Evolutionary conservation across 2,113 vertebrate genomes (phyloP).

Genomic region (Heterochromis multidens): DNA sequence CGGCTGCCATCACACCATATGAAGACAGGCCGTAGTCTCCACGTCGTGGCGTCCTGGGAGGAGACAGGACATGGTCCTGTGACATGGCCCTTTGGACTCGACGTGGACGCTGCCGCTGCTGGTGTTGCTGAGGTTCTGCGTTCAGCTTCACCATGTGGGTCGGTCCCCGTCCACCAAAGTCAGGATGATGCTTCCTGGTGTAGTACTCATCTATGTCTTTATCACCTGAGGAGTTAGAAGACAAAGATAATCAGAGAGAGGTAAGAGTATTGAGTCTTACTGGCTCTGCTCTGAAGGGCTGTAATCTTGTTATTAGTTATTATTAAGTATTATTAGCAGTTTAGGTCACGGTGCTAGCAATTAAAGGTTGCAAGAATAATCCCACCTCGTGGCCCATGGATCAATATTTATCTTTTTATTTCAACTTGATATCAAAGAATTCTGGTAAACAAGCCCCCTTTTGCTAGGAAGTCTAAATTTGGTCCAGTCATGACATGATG

Average conservation of each 20-base stretch:
- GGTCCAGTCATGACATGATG: neutral
- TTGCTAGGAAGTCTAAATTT: neutral
- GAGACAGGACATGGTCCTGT: slow-evolving; percentile 94
- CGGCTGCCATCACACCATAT: slow-evolving; percentile 62
- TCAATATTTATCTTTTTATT: neutral
- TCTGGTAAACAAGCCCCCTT: neutral
- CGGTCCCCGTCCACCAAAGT: slow-evolving; percentile 79
- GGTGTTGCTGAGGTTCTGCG: slow-evolving; percentile 71
- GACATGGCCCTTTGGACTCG: slow-evolving; percentile 95
- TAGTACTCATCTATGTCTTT: slow-evolving; percentile 94
- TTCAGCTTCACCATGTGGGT: slow-evolving; percentile 91
- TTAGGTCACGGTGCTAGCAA: neutral
- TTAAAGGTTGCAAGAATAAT: neutral
- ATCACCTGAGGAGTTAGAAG: slow-evolving; percentile 76
- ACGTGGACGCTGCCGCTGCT: slow-evolving; percentile 83
- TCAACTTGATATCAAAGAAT: neutral
- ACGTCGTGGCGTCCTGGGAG: slow-evolving; percentile 76
- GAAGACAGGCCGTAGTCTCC: slow-evolving; percentile 82
- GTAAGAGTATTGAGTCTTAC: neutral
- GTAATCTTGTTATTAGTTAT: no score
- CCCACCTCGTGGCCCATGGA: neutral
- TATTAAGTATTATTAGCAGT: no score
- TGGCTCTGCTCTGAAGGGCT: neutral
- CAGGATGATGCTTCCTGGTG: slow-evolving; percentile 85
- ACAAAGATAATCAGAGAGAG: neutral